Base-by-base conservation (phyloP, 2,797 vertebrate genomes). In the Pygocentrus nattereri region DNA sequence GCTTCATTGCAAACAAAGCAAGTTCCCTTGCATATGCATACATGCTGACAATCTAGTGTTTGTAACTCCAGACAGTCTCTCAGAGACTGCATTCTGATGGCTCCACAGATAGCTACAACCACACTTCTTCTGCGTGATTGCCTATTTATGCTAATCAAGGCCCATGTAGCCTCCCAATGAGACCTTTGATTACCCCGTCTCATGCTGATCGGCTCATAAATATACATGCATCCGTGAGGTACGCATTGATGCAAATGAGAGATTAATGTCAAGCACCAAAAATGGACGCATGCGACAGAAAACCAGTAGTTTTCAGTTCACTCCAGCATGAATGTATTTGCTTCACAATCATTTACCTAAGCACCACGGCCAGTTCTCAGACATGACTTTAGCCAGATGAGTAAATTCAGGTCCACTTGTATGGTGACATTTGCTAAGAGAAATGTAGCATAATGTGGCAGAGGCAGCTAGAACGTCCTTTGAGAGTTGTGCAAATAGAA, bases 11-110 rank as follows among this genome's bases (percentile, higher is more conserved):
- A 78, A 83, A 79, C 77, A 78, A 68, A 77, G 30, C 62, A 25
- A 49, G 47, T 19, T 80, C 69, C 64, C 62, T 54, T 69, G 27
- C 68, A 71, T 69, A 74, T 65, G 68, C 61, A 69, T 61, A 59
- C 78, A 56, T 62, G 68, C 73, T 82, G 80, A 70, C 74, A 80
- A 78, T 65, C 68, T 31, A 73, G 54, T 23, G 79, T 80, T 78
- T 79, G 79, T 67, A 30, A 80, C 80, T 76, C 41, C 38, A 78
- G 69, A 61, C 74, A 80, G 69, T 72, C 80, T 88, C 85, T 86
- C 80, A 77, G 84, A 86, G 86, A 86, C 86, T 89, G 82, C 84
- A 79, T 90, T 84, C 87, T 80, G 58, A 84, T 80, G 74, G 70
- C 84, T 76, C 52, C 64, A 59, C 68, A 84, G 88, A 84, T 85